These are phyloP conservation scores for Netelia melanura DNA, from an alignment of 2,888 invertebrate genomes.

Conservation along the genomic window DNA sequence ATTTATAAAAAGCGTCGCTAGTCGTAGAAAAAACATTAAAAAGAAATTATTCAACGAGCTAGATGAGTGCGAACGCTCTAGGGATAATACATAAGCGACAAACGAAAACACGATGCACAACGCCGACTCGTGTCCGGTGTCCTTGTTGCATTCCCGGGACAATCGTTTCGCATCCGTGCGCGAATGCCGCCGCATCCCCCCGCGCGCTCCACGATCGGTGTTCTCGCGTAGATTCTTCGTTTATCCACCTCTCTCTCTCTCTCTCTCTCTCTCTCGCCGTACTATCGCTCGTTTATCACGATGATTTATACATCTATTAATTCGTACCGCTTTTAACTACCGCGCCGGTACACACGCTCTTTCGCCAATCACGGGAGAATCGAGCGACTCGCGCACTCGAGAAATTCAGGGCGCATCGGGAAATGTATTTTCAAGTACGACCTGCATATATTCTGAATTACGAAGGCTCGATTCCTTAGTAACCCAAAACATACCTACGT, in stretches of 20 bases:
- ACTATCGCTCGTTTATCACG: not conserved
- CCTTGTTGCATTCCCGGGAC: constrained; percentile 55
- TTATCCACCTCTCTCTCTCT: too few relatives aligned
- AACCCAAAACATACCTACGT: too few relatives aligned
- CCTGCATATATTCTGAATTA: too few relatives aligned
- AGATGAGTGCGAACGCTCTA: not conserved
- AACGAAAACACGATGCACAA: constrained; percentile 24
- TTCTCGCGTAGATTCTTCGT: too few relatives aligned
- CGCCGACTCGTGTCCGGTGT: constrained; percentile 54
- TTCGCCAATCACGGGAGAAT: not conserved
- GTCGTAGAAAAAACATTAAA: too few relatives aligned
- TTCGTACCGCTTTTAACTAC: not conserved
- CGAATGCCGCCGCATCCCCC: constrained; percentile 22
- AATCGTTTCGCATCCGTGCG: constrained; percentile 44
- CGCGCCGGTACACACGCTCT: too few relatives aligned
- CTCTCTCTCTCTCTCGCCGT: not conserved
- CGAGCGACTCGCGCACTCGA: not conserved
- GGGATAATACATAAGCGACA: not conserved
- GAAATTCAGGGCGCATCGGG: not conserved
- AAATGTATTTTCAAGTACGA: too few relatives aligned
- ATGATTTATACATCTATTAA: constrained; percentile 19
- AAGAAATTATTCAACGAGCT: not conserved
- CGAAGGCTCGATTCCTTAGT: too few relatives aligned
- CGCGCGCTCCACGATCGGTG: not conserved
- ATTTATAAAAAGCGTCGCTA: too few relatives aligned